Conservation (phyloP, 2,888 invertebrate species). For the Bugula neritina region DNA sequence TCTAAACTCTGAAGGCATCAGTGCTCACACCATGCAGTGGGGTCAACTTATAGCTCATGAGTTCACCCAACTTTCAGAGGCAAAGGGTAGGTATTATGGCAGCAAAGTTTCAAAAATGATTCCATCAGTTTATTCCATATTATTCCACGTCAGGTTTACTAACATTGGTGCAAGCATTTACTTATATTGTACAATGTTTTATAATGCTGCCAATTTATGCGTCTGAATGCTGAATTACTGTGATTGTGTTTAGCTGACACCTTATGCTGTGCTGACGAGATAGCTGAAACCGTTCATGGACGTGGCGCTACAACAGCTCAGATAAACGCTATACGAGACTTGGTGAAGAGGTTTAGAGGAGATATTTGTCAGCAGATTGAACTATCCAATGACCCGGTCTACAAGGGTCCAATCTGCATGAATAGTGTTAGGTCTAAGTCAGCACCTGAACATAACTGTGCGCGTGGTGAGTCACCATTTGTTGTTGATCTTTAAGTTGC, state of each 20-base stretch:
- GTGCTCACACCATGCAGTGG: slow-evolving; percentile 19
- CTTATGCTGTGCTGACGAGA: not conserved
- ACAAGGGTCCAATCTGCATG: not conserved
- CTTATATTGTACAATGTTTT: too few species aligned
- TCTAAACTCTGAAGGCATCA: slow-evolving; percentile 2
- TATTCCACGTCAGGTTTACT: too few species aligned
- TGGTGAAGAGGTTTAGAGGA: not conserved
- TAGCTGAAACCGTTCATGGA: not conserved
- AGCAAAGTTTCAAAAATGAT: too few species aligned
- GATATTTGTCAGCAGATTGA: slow-evolving; percentile 11
- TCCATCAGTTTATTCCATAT: too few species aligned
- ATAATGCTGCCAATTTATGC: too few species aligned
- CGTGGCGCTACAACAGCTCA: not conserved
- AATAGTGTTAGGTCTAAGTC: not conserved
- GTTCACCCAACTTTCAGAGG: not conserved
- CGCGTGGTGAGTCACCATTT: not conserved
- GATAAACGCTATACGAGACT: not conserved
- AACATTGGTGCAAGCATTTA: too few species aligned
- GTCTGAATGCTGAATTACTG: too few species aligned
- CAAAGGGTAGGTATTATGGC: not conserved
- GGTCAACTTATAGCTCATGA: slow-evolving; percentile 3
- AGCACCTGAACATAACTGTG: not conserved
- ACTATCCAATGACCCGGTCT: not conserved
- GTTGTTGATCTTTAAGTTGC: too few species aligned
- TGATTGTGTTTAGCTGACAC: too few species aligned